Evolutionary conservation across 2,113 vertebrate genomes (phyloP), one percentile per base, ranked within the genome.

Genomic region (Silurus asotus): DNA sequence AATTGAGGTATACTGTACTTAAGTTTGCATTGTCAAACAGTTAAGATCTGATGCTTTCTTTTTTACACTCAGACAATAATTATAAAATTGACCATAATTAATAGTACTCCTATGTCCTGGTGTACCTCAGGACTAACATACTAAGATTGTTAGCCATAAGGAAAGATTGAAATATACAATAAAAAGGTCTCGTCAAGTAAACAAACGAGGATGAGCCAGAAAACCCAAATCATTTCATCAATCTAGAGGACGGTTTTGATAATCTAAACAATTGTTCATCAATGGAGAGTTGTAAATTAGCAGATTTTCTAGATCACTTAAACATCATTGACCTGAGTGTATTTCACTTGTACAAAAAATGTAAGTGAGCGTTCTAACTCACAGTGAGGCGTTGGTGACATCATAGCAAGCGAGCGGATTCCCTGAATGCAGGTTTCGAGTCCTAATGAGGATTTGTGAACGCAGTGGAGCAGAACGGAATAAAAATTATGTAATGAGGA

Each of bases 1-100:
- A 80, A 86, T 81, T 69, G 28, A 85, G 70, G 53, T 84, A 70
- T 51, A 62, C 83, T 19, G 17, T 49, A 23, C 25, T 84, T 74
- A 84, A 25, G 48, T 48, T 59, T 67, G 49, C 25, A 78, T 55
- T 76, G 15, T 84, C 72, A 79, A 79, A 3, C 11, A 37, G 23
- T n/a, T 25, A 77, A 77, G 23, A 77, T n/a, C 2, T 77, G 20
- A 64, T 17, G 19, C n/a, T 25, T 64, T 13, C 13, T 28, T 5
- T 37, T 69, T 14, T 17, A 25, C 23, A 76, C 74, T 53, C 49
- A 76, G 49, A 76, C 64, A 28, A 25, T 65, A 37, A 65, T 65
- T n/a, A 20, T 10, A 64, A 64, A 20, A 64, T 23, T 64, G 23
- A 64, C 23, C 25, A 28, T 25, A 37, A 17, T 45, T 7, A 70